These are phyloP conservation scores for Plumapathes pennacea DNA, from an alignment of 92 coral and sea anemone genomes.

Conservation along the genomic window DNA sequence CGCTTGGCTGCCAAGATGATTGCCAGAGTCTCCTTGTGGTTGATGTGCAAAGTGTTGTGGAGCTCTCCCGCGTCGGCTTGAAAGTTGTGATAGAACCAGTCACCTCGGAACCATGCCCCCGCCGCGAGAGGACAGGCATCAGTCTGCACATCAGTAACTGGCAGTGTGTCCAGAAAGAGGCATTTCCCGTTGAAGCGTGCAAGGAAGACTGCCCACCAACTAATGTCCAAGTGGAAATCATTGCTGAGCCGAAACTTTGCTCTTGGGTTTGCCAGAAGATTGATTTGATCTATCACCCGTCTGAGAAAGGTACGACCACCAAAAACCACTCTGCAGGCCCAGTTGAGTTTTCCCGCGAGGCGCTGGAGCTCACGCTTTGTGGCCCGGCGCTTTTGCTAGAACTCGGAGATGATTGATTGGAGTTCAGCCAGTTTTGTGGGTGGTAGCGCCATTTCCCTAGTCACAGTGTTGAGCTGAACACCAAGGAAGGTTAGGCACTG, in stretches of 20 bases:
- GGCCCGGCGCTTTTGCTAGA: slow-evolving; percentile 6
- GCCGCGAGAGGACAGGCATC: slow-evolving; percentile 40
- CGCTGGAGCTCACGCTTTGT: slow-evolving; percentile 32
- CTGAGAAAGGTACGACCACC: slow-evolving; percentile 43
- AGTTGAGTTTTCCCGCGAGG: slow-evolving; percentile 36
- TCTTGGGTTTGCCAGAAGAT: slow-evolving; percentile 16
- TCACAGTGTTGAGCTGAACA: slow-evolving; percentile 28
- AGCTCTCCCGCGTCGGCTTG: slow-evolving; percentile 1
- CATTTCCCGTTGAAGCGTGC: slow-evolving; percentile 21
- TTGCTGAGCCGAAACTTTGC: slow-evolving; percentile 10
- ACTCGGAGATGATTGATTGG: slow-evolving; percentile 7
- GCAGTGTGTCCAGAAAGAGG: slow-evolving; percentile 28
- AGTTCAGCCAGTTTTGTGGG: slow-evolving; percentile 24
- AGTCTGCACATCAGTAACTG: slow-evolving; percentile 15
- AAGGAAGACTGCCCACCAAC: slow-evolving; percentile 30
- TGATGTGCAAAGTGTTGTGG: slow-evolving; percentile 13
- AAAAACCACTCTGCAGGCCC: slow-evolving; percentile 31
- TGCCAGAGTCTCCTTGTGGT: slow-evolving; percentile 22
- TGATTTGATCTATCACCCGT: slow-evolving; percentile 31
- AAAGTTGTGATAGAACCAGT: slow-evolving; percentile 34
- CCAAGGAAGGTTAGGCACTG: slow-evolving; percentile 33
- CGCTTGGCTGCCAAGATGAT: slow-evolving; percentile 7
- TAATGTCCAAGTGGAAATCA: slow-evolving; percentile 6
- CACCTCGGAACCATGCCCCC: slow-evolving; percentile 14
- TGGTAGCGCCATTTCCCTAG: slow-evolving; percentile 33